Conservation (phyloP, 2,797 vertebrate genomes). For the Anolis apletophallus region DNA sequence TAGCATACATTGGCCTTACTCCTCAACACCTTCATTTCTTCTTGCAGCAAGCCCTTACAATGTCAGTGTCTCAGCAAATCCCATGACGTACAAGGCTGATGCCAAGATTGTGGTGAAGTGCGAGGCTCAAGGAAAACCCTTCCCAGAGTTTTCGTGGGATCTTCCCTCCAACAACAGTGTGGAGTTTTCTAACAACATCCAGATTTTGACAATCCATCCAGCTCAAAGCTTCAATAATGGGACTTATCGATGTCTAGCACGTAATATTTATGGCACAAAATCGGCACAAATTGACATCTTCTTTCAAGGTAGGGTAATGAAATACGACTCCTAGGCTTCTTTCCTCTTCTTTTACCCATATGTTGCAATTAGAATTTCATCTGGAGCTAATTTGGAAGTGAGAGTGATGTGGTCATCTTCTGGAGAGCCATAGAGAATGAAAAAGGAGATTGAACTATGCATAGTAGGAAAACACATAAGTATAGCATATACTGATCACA, state of each 20-base stretch:
- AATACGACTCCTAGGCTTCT: background rate
- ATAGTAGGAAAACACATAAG: background rate
- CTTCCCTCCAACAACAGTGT: background rate
- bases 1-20: background rate
- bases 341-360: background rate
- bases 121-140: conserved; percentile 22
- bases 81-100: background rate
- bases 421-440: background rate
- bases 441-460: background rate
- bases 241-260: conserved; percentile 8
- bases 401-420: background rate
- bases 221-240: conserved; percentile 9
- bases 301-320: conserved; percentile 16
- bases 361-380: background rate
- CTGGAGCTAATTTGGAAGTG: background rate
- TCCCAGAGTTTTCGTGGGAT: conserved; percentile 14
- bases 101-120: background rate
- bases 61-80: background rate
- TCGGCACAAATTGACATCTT: background rate
- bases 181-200: background rate
- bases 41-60: conserved; percentile 24
- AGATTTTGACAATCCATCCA: background rate
- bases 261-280: conserved; percentile 13
- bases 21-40: background rate
- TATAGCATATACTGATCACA: background rate